Base-by-base conservation (phyloP, 2,113 vertebrate species). In the Fukomys damarensis region DNA sequence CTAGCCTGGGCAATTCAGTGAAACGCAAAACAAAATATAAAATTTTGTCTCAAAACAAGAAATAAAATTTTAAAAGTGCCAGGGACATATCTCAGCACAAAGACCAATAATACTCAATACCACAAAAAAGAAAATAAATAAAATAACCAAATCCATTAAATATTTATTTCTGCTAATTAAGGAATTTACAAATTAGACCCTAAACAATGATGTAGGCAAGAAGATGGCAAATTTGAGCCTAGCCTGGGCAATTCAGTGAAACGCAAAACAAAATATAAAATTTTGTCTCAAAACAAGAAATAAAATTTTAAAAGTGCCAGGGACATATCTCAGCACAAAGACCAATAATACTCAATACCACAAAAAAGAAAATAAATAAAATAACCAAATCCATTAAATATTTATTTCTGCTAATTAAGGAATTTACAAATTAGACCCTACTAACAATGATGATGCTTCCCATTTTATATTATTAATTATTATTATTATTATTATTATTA, bases 351-450 rank as follows among this genome's bases (percentile, higher is more conserved):
- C 66, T 7, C 35, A n/a, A 35, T 68, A 68, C 35, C 35, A 38
- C n/a, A 76, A 49, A 32, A 52, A 77, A 14, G 30, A 77, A 46
- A 77, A 17, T 2, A 77, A 77, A 52, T 49, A 77, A 49, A 77
- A 74, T 28, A 26, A 74, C 38, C 41, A 76, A 77, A 77, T 52
- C 32, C 28, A 52, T 16, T 46, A 77, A 49, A 77, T 77, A 92
- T 54, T 84, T 92, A 92, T 49, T 94, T 95, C 84, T 92, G 43
- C 63, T 74, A n/a, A 93, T 41, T 28, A 65, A 88, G 32, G 20
- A 96, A 8, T 79, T 95, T 35, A 93, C 41, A 77, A 95, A 95
- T 46, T 61, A 95, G 81, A 83, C 35, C n/a, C 86, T 54, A 74
- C 8, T 94, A 54, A 89, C 22, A 81, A 87, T 20, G 13, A 30